Base-by-base conservation (phyloP, 2,797 vertebrate species). In the Gobionotothen gibberifrons region DNA sequence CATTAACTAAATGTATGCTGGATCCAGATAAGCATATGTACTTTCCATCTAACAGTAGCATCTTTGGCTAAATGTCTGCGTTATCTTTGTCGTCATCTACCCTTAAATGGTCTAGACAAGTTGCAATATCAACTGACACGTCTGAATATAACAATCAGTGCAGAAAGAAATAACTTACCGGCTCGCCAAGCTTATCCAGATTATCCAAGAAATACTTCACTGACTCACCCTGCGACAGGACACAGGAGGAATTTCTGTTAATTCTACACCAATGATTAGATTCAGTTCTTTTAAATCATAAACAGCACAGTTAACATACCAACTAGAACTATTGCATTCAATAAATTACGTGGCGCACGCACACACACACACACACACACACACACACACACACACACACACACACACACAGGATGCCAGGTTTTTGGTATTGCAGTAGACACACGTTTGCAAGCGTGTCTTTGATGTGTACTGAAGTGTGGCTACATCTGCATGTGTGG, bases 141-240 rank as follows among this genome's bases (percentile, higher is more conserved):
- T 68, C 47, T 52, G 62, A 82, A 74, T 74, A 43, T 29, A 77
- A 86, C 63, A 81, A 68, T 75, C 69, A 40, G 74, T 36, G 60
- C 67, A 69, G 67, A 70, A 56, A 70, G 82, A 76, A 87, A 82
- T 83, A 74, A 95, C 96, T 98, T 96, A 99, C 98, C 94, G 71
- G 88, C 79, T 97, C 95, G 92, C 97, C 95, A 39, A 99, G 95
- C 95, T 98, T 97, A 94, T 98, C 97, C 96, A 98, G 95, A 94
- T 98, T 96, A 94, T 99, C 98, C 96, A 99, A 94, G 95, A 99
- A 99, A 94, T 98, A 99, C 93, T 99, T 99, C 87, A 99, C 97
- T 61, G 98, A 98, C 95, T 99, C 98, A 68, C 98, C 98, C 98
- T 99, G 93, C 46, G 62, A 92, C 57, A 83, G 75, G 56, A 87